Conservation (phyloP, 1,140 invertebrate genomes). For the Harlomillsia oculata region DNA sequence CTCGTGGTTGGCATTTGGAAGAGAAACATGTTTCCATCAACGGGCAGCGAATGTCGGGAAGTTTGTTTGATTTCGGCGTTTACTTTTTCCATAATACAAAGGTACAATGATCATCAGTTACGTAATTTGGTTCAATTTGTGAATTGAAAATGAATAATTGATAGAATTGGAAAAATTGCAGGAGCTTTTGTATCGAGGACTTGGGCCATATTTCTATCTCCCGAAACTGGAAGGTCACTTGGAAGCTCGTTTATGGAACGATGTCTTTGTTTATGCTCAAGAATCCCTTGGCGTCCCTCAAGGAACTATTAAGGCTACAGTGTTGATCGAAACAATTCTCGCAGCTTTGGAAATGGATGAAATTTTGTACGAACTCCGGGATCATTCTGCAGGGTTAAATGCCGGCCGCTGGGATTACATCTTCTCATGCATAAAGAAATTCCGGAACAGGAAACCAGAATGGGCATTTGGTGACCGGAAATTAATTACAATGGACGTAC, state of each 20-base stretch:
- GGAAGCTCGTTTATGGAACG: conserved; percentile 57
- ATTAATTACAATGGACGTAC: conserved; percentile 55
- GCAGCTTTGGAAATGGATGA: conserved; percentile 59
- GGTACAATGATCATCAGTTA: no score
- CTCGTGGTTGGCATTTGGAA: conserved; percentile 43
- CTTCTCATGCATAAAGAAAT: conserved; percentile 54
- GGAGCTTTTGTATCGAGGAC: conserved; percentile 46
- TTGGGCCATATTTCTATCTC: conserved; percentile 57
- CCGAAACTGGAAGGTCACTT: conserved; percentile 54
- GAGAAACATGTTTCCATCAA: conserved; percentile 43
- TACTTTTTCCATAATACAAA: conserved; percentile 57
- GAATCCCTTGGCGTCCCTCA: conserved; percentile 44
- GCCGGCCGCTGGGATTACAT: conserved; percentile 65
- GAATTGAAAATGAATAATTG: no score
- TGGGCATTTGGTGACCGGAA: conserved; percentile 58
- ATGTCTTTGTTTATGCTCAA: conserved; percentile 57
- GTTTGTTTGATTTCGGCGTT: conserved; percentile 57
- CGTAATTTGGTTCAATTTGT: no score
- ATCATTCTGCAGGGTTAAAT: conserved; percentile 60
- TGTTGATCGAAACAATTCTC: conserved; percentile 62
- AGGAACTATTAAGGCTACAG: conserved; percentile 58
- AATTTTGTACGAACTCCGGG: conserved; percentile 54
- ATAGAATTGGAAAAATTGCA: no score
- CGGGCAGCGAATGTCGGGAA: conserved; percentile 40
- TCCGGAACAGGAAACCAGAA: conserved; percentile 48